Conservation (phyloP, 2,888 invertebrate species). For the Aporophyla nigra region DNA sequence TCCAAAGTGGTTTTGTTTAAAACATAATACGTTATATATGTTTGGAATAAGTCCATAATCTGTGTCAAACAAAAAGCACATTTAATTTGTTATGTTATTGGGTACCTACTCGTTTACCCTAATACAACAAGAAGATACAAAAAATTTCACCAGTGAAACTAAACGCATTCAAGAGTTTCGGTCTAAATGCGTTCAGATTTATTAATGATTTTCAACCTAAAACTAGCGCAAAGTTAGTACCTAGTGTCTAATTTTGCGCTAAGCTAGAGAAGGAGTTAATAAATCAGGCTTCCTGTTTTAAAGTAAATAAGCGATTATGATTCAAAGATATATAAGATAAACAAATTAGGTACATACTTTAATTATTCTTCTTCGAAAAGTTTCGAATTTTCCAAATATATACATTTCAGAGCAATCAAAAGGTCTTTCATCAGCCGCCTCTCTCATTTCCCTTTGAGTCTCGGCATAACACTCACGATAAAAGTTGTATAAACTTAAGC, state of each 20-base stretch:
- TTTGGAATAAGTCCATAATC: constrained; percentile 94
- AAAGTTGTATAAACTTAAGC: constrained; percentile 84
- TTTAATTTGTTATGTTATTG: not conserved
- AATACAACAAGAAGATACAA: too few relatives aligned
- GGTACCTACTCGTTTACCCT: too few relatives aligned
- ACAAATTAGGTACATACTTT: constrained; percentile 87
- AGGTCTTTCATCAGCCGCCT: constrained; percentile 93
- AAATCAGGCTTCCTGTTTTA: not conserved
- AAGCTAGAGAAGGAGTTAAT: not conserved
- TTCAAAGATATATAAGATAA: not conserved
- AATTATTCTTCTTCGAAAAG: constrained; percentile 94
- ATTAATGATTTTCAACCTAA: not conserved
- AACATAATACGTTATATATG: constrained; percentile 93
- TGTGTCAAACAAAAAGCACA: constrained; percentile 76
- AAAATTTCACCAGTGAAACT: not conserved
- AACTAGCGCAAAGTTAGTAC: not conserved
- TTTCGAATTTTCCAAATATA: constrained; percentile 97
- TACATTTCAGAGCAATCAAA: constrained; percentile 97
- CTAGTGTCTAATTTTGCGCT: too few relatives aligned
- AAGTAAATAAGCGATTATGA: not conserved
- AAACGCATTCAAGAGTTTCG: not conserved
- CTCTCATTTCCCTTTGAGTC: constrained; percentile 93
- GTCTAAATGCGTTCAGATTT: not conserved
- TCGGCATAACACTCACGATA: constrained; percentile 88
- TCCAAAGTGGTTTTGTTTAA: constrained; percentile 95